A percentile compares a stretch with the other conserved stretches of the same genome.
Conservation (phyloP, 2,888 invertebrate species). For the Fragum whitleyi region DNA sequence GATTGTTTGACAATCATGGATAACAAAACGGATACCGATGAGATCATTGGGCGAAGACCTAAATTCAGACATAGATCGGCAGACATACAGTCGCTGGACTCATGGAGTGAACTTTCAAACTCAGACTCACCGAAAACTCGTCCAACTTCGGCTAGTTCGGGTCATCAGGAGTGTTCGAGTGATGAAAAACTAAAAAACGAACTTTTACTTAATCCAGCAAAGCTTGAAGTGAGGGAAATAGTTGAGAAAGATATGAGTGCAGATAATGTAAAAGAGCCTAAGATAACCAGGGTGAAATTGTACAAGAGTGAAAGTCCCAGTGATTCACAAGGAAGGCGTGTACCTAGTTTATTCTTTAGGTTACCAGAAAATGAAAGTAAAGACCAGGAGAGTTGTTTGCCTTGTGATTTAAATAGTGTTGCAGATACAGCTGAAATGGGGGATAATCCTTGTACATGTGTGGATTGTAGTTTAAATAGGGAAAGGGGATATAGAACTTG, state of each 20-base stretch:
- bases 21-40: neutral
- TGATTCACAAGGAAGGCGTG: neutral
- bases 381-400: neutral
- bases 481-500: neutral
- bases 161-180: neutral
- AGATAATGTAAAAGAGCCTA: conserved; percentile 37
- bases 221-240: conserved; percentile 20
- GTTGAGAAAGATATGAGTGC: neutral
- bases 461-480: conserved; percentile 16
- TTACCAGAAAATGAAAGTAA: conserved; percentile 13
- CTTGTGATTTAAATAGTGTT: neutral
- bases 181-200: conserved; percentile 18
- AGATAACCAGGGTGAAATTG: conserved; percentile 37
- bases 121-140: conserved; percentile 18
- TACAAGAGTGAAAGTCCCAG: conserved; percentile 26
- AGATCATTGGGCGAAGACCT: neutral
- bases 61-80: conserved; percentile 56
- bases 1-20: conserved; percentile 6
- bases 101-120: conserved; percentile 70
- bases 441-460: neutral
- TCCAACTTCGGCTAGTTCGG: neutral
- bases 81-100: conserved; percentile 73
- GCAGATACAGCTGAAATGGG: neutral
- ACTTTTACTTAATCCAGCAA: conserved; percentile 40
- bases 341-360: neutral